These are phyloP conservation scores for Eugnorisma glareosa DNA, from an alignment of 2,888 invertebrate genomes.

Conservation along the genomic window DNA sequence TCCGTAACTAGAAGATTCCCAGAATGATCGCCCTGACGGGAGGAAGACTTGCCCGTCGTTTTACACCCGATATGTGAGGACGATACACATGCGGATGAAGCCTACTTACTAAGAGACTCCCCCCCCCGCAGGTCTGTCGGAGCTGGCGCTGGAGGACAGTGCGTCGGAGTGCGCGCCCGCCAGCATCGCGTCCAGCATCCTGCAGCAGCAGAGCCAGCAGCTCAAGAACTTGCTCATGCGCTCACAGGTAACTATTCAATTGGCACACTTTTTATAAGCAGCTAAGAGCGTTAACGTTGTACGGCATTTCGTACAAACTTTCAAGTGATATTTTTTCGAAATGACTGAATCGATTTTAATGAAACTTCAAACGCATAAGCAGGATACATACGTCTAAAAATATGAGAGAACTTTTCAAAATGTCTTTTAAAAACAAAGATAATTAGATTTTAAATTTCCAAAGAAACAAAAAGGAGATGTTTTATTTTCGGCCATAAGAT, in stretches of 20 bases:
- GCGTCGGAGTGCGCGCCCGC: conserved; percentile 68
- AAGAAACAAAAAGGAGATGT: no score
- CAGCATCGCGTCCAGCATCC: conserved; percentile 79
- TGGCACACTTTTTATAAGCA: no score
- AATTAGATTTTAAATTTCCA: no score
- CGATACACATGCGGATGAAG: background rate
- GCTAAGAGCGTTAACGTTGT: no score
- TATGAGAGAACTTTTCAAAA: no score
- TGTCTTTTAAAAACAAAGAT: no score
- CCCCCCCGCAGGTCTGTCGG: conserved; percentile 72
- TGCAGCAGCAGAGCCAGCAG: conserved; percentile 89
- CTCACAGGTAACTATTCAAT: conserved; percentile 77
- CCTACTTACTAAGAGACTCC: background rate
- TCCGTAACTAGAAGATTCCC: background rate
- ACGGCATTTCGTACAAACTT: no score
- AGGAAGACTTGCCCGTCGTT: background rate
- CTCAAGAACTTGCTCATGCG: conserved; percentile 87
- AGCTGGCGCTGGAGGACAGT: conserved; percentile 76
- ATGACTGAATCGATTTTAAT: no score
- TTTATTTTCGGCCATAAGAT: no score
- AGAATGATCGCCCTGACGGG: background rate
- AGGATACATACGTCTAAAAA: no score
- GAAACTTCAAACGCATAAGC: no score
- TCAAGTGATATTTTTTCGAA: no score
- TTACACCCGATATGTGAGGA: background rate